Evolutionary conservation across 2,113 vertebrate species (phyloP), one percentile per base, ranked within the genome.

Genomic region (Periophthalmus modestus): DNA sequence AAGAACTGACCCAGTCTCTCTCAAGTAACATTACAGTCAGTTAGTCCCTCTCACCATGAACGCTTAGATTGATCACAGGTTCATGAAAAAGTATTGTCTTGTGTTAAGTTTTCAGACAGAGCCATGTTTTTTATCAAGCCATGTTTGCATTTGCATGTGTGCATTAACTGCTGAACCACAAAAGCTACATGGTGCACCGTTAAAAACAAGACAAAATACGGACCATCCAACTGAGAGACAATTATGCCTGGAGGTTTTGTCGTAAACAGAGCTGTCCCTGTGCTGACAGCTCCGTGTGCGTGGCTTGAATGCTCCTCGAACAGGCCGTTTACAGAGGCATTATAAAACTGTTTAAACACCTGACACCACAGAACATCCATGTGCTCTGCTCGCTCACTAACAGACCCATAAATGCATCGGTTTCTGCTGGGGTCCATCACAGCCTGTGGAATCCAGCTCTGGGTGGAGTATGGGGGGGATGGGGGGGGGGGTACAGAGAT

Each of bases 261-360:
- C 78, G 63, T 86, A 71, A 71, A 83, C 50, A 2, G 39, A 43
- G 36, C 5, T 82, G 13, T 71, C 65, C 7, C 48, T 69, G 62
- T 0, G 15, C 15, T 85, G 70, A 82, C 75, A 78, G 23, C 66
- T 13, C 46, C 46, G 48, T 59, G 48, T 55, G 63, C 59, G 43
- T 66, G 66, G 9, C 16, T 54, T 7, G 1, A 2, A 33, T 47
- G 23, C 19, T 79, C 21, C 72, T 57, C 23, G 15, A 70, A 28
- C 63, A 43, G 79, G 46, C 52, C 15, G 57, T 62, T 79, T 18
- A 75, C 52, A 50, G 43, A 34, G 12, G 43, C 23, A 21, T 68
- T 66, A 69, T 54, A 72, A 75, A 79, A 55, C 59, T 62, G 59
- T 62, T 62, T 62, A 62, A 62, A 62, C 59, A 62, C 59, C 59